Base-by-base conservation (phyloP, 2,888 invertebrate species). In the Tetragonisca angustula region DNA sequence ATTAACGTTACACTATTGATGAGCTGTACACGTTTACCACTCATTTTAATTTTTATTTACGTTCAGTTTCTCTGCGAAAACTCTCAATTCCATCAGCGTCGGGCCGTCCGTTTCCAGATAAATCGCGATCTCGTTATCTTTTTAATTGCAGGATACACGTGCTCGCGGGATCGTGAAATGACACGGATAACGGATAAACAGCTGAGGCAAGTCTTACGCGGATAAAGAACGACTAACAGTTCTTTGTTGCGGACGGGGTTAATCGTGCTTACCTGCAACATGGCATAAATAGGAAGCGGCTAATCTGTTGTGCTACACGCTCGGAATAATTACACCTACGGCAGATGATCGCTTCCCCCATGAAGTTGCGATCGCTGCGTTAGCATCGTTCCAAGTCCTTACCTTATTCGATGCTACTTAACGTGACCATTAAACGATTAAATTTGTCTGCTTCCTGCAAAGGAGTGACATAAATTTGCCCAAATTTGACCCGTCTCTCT, bases 271-370 rank as follows among this genome's bases (percentile, higher is more conserved):
- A 76, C 24, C 72, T 83, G 61, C 70, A 72, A 62, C 56, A 49
- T 65, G 50, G 73, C 70, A 80, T 77, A 79, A 84, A 76, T 69
- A 59, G 69, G 78, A 78, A 65, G 73, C 36, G 69, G 59, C 54
- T 80, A 84, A 71, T 86, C 79, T 79, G 61, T 65, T 68, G 61
- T 62, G 54, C 71, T 64, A 75, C 80, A 77, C 67, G 75, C 75
- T 36, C 32, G 64, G 32, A 74, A 77, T 87, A 84, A 87, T 87
- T 62, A 70, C 64, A 61, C 24, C 64, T 67, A 61, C n/a, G 62
- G 54, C 21, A 32, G 82, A 76, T 84, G 84, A 86, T 86, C 77
- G 81, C 71, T 81, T 84, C 43, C 9, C 76, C 56, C 69, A 56
- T 72, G 79, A 84, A 84, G 84, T 79, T 83, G 74, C 79, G 75